Evolutionary conservation across 2,113 vertebrate species (phyloP).

Genomic region (Gobio gobio): DNA sequence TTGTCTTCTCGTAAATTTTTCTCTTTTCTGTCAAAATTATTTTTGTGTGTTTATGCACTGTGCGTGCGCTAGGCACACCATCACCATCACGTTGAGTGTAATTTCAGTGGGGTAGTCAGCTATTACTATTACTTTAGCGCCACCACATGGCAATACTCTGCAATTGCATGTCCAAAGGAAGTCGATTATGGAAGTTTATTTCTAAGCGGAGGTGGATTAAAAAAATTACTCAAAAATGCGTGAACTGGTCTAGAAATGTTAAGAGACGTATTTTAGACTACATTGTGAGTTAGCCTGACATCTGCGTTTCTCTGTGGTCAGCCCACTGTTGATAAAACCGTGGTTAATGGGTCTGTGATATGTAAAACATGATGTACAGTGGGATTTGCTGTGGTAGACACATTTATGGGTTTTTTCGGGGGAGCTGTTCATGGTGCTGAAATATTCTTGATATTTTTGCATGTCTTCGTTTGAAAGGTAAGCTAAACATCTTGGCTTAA

Average conservation of each 20-base stretch:
- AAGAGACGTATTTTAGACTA: neutral
- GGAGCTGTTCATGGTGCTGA: conserved; percentile 25
- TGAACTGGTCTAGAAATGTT: neutral
- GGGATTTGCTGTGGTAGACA: neutral
- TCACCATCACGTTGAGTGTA: neutral
- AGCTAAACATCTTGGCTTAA: neutral
- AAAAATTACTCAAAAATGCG: neutral
- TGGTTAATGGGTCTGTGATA: neutral
- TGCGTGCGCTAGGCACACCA: neutral
- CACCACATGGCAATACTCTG: neutral
- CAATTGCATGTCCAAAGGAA: neutral
- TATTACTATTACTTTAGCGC: conserved; percentile 26
- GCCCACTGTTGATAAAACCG: neutral
- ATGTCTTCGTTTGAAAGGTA: neutral
- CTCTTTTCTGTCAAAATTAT: neutral
- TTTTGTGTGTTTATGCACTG: neutral
- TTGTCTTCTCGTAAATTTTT: neutral
- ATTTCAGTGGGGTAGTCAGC: neutral
- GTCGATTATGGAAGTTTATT: neutral
- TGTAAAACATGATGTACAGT: neutral
- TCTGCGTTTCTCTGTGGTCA: neutral
- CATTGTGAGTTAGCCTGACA: neutral
- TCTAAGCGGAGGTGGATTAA: neutral
- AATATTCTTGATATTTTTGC: neutral
- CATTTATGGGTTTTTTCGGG: neutral